Evolutionary conservation across 1,140 invertebrate genomes (phyloP), one percentile per base, ranked within the genome.

Genomic region (Acyrthosiphon pisum): DNA sequence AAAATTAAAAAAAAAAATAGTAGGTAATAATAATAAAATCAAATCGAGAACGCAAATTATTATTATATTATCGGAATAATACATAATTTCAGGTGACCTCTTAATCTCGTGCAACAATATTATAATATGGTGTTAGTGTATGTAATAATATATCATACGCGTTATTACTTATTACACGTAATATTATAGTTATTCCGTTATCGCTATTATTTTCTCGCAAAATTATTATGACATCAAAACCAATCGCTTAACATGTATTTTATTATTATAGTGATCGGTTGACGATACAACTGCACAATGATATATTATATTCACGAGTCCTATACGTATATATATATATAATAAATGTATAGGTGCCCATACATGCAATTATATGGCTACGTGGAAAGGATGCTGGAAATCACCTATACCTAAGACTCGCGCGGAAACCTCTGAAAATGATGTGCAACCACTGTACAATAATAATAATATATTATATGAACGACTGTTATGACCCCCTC

Each of bases 31-130:
- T 26, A 41, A 41, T 83, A 46, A 30, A 46, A 88, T 60, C 50
- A 88, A 48, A 9, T 50, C 4, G 8, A 88, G 44, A 48, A 88
- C 30, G 46, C 46, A 48, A 30, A 88, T 50, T 35, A 30, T 68
- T 68, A 68, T 68, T 30, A 30, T 50, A 89, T 89, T 53, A 89
- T 89, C 48, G 48, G 48, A 56, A 89, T 68, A 68, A 68, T 89
- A 89, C 20, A 53, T 89, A 37, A 53, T 89, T 89, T 53, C 48
- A 53, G 22, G 48, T 50, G 53, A 89, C 87, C 87, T 53, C 7
- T 53, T 53, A n/a, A 56, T 89, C 87, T 37, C 35, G 48, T 53
- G 22, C 37, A 26, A 86, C 26, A 26, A 14, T 44, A 37, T 83
- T 83, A 83, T 86, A 46, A 68, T 68, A 68, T 68, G 60, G 60